Evolutionary conservation across 2,888 invertebrate species (phyloP), one percentile per base, ranked within the genome.

Genomic region (Syrista parreyssii): DNA sequence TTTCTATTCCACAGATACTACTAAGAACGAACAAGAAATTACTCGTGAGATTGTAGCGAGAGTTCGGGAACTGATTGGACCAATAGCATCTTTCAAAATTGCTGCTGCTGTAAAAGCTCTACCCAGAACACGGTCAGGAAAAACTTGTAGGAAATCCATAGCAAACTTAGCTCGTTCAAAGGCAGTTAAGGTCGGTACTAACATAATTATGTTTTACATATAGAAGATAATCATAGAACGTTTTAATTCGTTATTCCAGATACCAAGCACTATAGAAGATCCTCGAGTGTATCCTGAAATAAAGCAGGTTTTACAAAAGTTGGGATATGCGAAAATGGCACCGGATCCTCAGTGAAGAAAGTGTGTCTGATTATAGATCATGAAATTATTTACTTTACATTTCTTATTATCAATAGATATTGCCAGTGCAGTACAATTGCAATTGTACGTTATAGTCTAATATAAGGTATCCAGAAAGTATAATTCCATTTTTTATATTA

Each of bases 111-210:
- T 98, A 0, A 94, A 94, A 30, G 96, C 94, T 0, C 91, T 98
- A 71, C 98, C 98, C 0, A 94, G 97, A 79, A 98, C 98, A 0
- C 93, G 98, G 76, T 98, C 98, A 1, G 97, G 97, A 36, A 96
- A 96, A 92, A 94, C 94, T n/a, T 92, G 97, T 34, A 93, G 98
- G 68, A 97, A 97, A 88, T 95, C 97, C 1, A 96, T 98, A 83
- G 94, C 97, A 0, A 96, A 97, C 87, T 93, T 98, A 87, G 97
- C 98, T 2, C 94, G 95, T 75, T 96, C 96, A 68, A 96, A 97
- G 89, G 92, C 94, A 34, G 95, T 97, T 15, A 94, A 95, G 92
- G 94, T 98, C 87, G 94, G 78, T 78, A 72, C 68, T 15, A 33
- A 32, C 23, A 12, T 3, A 31, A 31, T n/a, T 68, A n/a, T 31